phyloP scores from a whole-genome alignment of 2,888 invertebrate genomes.

The Dryomyza anilis region DNA sequence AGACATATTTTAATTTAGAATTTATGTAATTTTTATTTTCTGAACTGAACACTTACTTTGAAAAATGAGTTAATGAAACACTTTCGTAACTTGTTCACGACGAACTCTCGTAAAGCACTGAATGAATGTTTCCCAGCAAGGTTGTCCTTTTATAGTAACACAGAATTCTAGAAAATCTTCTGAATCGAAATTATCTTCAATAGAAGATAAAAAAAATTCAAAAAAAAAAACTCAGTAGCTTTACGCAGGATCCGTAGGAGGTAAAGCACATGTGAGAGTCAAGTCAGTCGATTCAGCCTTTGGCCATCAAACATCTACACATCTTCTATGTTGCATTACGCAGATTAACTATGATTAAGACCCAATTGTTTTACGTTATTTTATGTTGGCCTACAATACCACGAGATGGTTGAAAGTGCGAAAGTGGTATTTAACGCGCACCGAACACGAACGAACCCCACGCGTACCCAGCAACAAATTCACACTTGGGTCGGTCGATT shows the following conservation, averaged over 20 bases:
- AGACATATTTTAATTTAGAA: not conserved
- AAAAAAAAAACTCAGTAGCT: not conserved
- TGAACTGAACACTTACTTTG: not conserved
- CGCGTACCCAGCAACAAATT: constrained; percentile 30
- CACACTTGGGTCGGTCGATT: constrained; percentile 1
- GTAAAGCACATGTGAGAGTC: too few relatives aligned
- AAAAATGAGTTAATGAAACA: not conserved
- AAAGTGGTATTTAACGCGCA: constrained; percentile 9
- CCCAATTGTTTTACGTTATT: constrained; percentile 16
- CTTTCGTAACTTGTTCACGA: not conserved
- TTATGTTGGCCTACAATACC: not conserved
- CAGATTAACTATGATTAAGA: constrained; percentile 20
- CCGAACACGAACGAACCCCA: constrained; percentile 42
- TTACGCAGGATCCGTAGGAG: too few relatives aligned
- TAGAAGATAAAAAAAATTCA: constrained; percentile 1
- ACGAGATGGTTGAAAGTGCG: not conserved
- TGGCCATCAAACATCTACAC: not conserved
- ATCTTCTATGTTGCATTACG: constrained; percentile 6
- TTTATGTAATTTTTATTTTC: not conserved
- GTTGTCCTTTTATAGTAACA: constrained; percentile 3
- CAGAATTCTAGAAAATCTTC: constrained; percentile 1
- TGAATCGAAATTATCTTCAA: not conserved
- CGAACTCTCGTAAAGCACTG: not conserved
- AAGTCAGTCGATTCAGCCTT: too few relatives aligned
- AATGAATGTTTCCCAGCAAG: not conserved